Conservation (phyloP, 2,113 vertebrate species). For the Eleginops maclovinus region DNA sequence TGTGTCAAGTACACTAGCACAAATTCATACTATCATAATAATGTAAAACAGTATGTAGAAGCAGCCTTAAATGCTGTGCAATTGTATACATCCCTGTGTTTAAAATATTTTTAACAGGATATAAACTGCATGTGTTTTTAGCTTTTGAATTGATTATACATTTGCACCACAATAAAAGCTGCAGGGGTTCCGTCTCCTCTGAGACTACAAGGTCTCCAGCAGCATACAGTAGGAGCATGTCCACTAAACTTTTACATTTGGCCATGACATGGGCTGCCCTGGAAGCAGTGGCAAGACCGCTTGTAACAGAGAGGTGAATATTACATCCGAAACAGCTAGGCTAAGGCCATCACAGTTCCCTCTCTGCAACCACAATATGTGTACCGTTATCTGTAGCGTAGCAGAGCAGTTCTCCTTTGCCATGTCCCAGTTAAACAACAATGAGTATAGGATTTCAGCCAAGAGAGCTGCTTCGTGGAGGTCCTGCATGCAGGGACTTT, state of each 20-base stretch:
- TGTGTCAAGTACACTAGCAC: not conserved
- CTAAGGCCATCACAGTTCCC: slow-evolving; percentile 28
- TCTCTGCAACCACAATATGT: slow-evolving; percentile 29
- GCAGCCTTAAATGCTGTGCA: not conserved
- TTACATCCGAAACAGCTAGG: slow-evolving; percentile 36
- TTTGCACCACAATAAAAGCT: not conserved
- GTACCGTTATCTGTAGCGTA: slow-evolving; percentile 36
- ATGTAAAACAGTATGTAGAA: not conserved
- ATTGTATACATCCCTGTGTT: not conserved
- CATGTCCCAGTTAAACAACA: slow-evolving; percentile 39
- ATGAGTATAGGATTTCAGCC: slow-evolving; percentile 33
- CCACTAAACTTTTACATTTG: slow-evolving; percentile 37
- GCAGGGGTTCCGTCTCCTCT: not conserved
- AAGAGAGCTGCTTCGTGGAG: slow-evolving; percentile 28
- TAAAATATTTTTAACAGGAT: not conserved
- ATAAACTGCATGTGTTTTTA: not conserved
- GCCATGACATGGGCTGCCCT: slow-evolving; percentile 8
- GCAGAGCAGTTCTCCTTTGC: slow-evolving; percentile 44
- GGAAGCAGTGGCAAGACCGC: not conserved
- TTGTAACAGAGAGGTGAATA: slow-evolving; percentile 31
- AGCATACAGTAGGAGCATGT: slow-evolving; percentile 7
- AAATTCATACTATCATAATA: not conserved
- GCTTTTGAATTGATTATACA: not conserved
- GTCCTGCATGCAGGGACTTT: slow-evolving; percentile 50
- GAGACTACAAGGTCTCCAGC: not conserved